Evolutionary conservation across 2,113 vertebrate species (phyloP).

Genomic region (Myiozetetes cayanensis): DNA sequence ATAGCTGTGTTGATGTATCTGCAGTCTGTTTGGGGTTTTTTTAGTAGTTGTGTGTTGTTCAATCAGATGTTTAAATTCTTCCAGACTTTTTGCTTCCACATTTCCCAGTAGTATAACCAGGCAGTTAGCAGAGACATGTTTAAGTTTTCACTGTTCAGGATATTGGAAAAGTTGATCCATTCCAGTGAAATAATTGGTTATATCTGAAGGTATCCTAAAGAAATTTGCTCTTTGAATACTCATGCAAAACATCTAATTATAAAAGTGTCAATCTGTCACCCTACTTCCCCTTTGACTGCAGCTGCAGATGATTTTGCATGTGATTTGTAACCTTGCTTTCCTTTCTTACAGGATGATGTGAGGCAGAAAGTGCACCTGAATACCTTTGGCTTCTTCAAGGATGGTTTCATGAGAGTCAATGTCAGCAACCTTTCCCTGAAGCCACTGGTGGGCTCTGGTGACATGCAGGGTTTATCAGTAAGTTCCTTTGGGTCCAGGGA

Average conservation of each 20-base stretch:
- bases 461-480: constrained; percentile 54
- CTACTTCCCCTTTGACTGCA: not conserved
- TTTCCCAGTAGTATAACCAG: not conserved
- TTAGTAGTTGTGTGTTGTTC: not conserved
- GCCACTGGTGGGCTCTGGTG: not conserved
- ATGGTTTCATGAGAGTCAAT: constrained; percentile 81
- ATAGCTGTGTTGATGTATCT: not conserved
- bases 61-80: not conserved
- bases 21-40: not conserved
- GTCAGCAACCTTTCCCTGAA: constrained; percentile 76
- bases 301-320: not conserved
- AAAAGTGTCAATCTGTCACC: not conserved
- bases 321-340: not conserved
- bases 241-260: too few relatives aligned
- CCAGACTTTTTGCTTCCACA: not conserved
- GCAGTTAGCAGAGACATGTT: not conserved
- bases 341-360: constrained; percentile 76
- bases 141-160: not conserved
- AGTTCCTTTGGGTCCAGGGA: not conserved
- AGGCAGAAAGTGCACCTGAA: constrained; percentile 86
- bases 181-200: not conserved
- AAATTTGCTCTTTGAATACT: not conserved
- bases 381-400: constrained; percentile 86
- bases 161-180: not conserved
- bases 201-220: not conserved